Percentiles rank a stretch among this genome's conserved stretches.
phyloP scores from a whole-genome alignment of 2,888 invertebrate species.

The Nymphalis urticae region DNA sequence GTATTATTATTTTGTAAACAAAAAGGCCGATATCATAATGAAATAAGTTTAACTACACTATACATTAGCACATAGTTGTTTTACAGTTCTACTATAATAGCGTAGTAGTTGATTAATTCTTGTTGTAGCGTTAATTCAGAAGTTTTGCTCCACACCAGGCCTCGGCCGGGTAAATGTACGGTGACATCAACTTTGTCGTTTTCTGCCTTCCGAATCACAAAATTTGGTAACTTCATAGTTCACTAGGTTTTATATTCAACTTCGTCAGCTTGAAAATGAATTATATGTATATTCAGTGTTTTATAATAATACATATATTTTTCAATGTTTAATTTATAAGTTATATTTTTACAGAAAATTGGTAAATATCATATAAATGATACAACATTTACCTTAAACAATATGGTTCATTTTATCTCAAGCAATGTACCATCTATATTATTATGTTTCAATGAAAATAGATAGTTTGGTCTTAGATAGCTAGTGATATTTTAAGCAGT shows the following conservation, averaged over 20 bases:
- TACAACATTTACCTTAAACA: no score
- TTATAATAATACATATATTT: background rate
- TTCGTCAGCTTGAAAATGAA: slow-evolving; percentile 1
- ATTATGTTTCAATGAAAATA: no score
- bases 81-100: slow-evolving; percentile 6
- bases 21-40: background rate
- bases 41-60: background rate
- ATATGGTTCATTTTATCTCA: no score
- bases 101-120: slow-evolving; percentile 39
- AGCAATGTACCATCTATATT: no score
- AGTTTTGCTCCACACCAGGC: slow-evolving; percentile 32
- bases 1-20: background rate
- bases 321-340: background rate
- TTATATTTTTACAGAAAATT: no score
- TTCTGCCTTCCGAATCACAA: slow-evolving; percentile 16
- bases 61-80: slow-evolving; percentile 18
- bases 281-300: background rate
- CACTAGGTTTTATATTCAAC: slow-evolving; percentile 2
- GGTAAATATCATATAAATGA: no score
- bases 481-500: no score
- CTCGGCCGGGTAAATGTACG: slow-evolving; percentile 25
- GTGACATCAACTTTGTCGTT: slow-evolving; percentile 20
- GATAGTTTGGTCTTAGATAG: no score
- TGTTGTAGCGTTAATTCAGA: slow-evolving; percentile 39
- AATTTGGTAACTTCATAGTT: slow-evolving; percentile 34